Evolutionary conservation across 2,888 invertebrate species (phyloP).

Genomic region (Eulithis testata): DNA sequence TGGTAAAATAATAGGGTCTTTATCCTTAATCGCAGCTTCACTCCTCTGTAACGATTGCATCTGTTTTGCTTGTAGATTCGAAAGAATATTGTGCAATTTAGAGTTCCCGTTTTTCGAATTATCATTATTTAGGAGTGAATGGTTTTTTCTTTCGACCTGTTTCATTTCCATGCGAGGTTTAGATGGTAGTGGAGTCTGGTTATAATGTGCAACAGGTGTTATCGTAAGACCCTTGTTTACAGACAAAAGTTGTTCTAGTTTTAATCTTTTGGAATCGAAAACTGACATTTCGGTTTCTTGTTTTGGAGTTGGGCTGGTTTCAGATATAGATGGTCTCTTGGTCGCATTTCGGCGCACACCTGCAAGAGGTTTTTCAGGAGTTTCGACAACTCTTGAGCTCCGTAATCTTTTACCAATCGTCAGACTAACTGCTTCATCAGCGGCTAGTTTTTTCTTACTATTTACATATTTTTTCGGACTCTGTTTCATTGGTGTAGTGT

Average conservation of each 20-base stretch:
- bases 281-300: slow-evolving; percentile 67
- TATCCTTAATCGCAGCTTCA: slow-evolving; percentile 63
- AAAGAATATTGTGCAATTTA: slow-evolving; percentile 76
- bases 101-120: slow-evolving; percentile 83
- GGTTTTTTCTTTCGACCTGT: slow-evolving; percentile 63
- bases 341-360: slow-evolving; percentile 56
- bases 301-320: slow-evolving; percentile 58
- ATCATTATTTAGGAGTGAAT: slow-evolving; percentile 72
- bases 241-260: slow-evolving; percentile 74
- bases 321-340: slow-evolving; percentile 63
- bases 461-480: slow-evolving; percentile 63
- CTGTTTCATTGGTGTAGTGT: slow-evolving; percentile 60
- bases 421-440: slow-evolving; percentile 56
- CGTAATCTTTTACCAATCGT: slow-evolving; percentile 73
- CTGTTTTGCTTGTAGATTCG: slow-evolving; percentile 76
- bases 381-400: slow-evolving; percentile 74
- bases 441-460: slow-evolving; percentile 63
- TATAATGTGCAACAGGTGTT: slow-evolving; percentile 60
- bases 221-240: slow-evolving; percentile 68
- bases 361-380: slow-evolving; percentile 60
- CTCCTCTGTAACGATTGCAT: slow-evolving; percentile 66
- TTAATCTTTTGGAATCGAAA: slow-evolving; percentile 73
- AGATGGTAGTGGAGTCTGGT: slow-evolving; percentile 55
- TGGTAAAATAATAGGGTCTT: slow-evolving; percentile 55
- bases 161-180: slow-evolving; percentile 59